A percentile compares a stretch with the other conserved stretches of the same genome.
phyloP scores from a whole-genome alignment of 2,113 vertebrate genomes.

The Myotis davidii region DNA sequence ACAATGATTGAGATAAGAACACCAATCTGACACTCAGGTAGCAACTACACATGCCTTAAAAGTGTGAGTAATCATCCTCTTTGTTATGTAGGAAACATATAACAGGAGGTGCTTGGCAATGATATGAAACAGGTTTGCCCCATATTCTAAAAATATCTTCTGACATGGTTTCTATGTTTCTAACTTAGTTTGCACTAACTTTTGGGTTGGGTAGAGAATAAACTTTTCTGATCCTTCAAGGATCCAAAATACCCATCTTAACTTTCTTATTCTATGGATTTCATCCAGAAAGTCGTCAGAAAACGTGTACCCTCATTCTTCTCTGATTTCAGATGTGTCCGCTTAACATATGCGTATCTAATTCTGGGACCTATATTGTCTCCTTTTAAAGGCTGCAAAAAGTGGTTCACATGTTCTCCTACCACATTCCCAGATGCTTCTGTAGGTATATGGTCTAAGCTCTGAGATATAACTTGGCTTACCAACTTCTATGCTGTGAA shows the following conservation, averaged over 20 bases:
- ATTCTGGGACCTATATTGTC: neutral
- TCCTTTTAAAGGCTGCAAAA: conserved; percentile 10
- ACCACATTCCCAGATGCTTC: neutral
- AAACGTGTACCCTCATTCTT: neutral
- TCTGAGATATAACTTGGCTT: neutral
- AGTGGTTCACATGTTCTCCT: neutral
- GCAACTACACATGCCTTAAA: neutral
- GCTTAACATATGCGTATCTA: neutral
- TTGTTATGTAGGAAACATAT: neutral
- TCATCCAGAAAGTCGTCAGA: neutral
- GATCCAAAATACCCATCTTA: neutral
- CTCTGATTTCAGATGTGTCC: neutral
- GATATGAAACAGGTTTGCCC: neutral
- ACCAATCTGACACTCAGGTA: neutral
- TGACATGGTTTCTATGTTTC: neutral
- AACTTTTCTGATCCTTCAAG: neutral
- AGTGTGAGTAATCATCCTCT: neutral
- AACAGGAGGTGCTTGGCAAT: neutral
- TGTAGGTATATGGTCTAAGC: neutral
- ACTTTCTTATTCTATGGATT: neutral
- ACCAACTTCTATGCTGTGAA: neutral
- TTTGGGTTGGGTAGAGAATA: neutral
- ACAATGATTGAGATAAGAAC: neutral
- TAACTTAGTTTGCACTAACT: neutral
- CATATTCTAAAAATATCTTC: neutral